Evolutionary conservation across 2,888 invertebrate genomes (phyloP), one percentile per base, ranked within the genome.

Genomic region (Parasteatoda lunata): DNA sequence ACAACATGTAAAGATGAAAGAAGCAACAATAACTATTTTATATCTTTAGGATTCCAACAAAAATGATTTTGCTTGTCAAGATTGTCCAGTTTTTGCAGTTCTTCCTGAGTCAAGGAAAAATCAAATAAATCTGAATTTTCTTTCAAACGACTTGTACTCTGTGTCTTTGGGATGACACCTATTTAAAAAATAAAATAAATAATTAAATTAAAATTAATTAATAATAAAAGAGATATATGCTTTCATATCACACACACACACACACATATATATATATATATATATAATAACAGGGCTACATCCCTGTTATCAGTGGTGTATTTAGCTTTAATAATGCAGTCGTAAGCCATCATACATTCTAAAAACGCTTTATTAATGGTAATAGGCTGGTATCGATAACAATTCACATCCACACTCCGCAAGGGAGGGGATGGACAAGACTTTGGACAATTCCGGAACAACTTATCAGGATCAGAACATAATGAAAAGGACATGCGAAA

Each of bases 121-220:
- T 90, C 89, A 88, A 91, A 91, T 64, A 92, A 89, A 69, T 91
- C 90, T 5, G 91, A 89, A 81, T 92, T 92, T 70, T 91, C 91
- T 73, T 87, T 77, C 11, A 92, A 90, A 73, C 92, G 91, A 4
- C 83, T 83, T 51, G 90, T 89, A 79, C 91, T 91, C 0, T 90
- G 90, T 5, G 92, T 92, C 89, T 92, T 92, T 11, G 92, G 92
- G 59, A 92, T 90, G 3, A 92, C 91, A 88, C 92, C 92, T 92
- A 89, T 64, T 30, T 30, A 30, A 30, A 30, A 30, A 30, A 30
- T 30, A 30, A 30, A 30, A 30, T 1, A 30, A 30, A 30, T 30
- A 30, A 30, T 30, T 30, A 30, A 30, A 30, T 30, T 30, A 30
- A 30, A 30, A 30, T 30, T 30, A 30, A 30, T 1, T 30, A 30